These are phyloP conservation scores for Patella vulgata DNA, from an alignment of 1,140 invertebrate genomes.

Conservation along the genomic window DNA sequence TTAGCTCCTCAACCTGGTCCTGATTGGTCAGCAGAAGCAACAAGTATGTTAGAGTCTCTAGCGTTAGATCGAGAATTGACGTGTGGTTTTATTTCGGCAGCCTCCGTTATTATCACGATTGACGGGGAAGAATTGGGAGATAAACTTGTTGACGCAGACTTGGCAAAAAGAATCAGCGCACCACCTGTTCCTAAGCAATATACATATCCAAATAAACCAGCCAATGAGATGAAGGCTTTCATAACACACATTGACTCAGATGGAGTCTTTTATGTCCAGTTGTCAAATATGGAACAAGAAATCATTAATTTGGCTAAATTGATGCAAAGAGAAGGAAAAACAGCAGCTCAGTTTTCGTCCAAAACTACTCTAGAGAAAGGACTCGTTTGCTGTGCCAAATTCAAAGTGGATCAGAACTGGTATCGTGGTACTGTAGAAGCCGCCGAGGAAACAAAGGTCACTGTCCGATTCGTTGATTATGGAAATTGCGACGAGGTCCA, in stretches of 20 bases:
- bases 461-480: conserved; percentile 73
- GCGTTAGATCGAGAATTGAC: conserved; percentile 24
- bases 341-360: not conserved
- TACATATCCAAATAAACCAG: conserved; percentile 15
- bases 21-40: conserved; percentile 17
- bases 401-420: conserved; percentile 78
- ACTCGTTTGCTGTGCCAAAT: conserved; percentile 71
- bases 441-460: conserved; percentile 68
- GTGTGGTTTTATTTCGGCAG: conserved; percentile 16
- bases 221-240: conserved; percentile 14
- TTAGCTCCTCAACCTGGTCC: conserved; percentile 9
- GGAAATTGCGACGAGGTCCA: conserved; percentile 38
- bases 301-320: not conserved
- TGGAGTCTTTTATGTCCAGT: conserved; percentile 35
- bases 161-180: not conserved
- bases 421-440: conserved; percentile 79
- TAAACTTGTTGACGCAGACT: conserved; percentile 26
- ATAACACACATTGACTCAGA: conserved; percentile 29
- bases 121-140: conserved; percentile 36
- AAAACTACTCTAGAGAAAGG: conserved; percentile 15
- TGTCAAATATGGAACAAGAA: conserved; percentile 9
- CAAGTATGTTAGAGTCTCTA: conserved; percentile 18
- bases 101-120: conserved; percentile 13
- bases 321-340: too few relatives aligned
- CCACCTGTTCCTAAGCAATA: conserved; percentile 3